These are phyloP conservation scores for Talpa occidentalis DNA, from an alignment of 2,113 vertebrate genomes.

Conservation along the genomic window DNA sequence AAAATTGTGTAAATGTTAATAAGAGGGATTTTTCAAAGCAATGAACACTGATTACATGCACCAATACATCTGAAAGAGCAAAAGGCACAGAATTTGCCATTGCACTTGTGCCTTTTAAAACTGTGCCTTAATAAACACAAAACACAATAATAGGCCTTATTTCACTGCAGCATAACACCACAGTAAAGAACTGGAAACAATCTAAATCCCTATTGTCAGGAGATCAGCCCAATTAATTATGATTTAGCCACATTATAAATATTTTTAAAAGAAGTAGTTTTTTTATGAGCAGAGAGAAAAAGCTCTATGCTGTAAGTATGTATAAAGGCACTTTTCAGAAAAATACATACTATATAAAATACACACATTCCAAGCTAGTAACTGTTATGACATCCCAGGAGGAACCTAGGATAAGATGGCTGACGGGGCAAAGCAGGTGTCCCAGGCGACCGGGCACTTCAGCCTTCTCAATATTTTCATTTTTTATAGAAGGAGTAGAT, in stretches of 20 bases:
- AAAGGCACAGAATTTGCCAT: background rate
- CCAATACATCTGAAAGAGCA: slow-evolving; percentile 25
- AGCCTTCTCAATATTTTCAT: background rate
- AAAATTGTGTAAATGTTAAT: background rate
- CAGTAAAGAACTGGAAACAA: background rate
- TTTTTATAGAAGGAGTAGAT: background rate
- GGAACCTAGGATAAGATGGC: background rate
- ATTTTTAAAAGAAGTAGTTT: background rate
- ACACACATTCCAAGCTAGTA: background rate
- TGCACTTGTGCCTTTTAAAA: slow-evolving; percentile 30
- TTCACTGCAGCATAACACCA: background rate
- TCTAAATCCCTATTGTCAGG: background rate
- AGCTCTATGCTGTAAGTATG: background rate
- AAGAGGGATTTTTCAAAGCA: slow-evolving; percentile 28
- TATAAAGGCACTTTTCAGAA: background rate
- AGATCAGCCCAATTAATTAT: background rate
- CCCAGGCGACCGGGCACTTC: background rate
- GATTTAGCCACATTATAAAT: background rate
- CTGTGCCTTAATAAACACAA: slow-evolving; percentile 10
- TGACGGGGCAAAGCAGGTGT: background rate
- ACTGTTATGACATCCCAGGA: background rate
- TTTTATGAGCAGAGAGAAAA: background rate
- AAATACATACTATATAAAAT: background rate
- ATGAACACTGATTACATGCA: slow-evolving; percentile 43
- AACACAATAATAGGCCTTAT: background rate